phyloP scores from a whole-genome alignment of 2,888 invertebrate species.

The Halictus ligatus region DNA sequence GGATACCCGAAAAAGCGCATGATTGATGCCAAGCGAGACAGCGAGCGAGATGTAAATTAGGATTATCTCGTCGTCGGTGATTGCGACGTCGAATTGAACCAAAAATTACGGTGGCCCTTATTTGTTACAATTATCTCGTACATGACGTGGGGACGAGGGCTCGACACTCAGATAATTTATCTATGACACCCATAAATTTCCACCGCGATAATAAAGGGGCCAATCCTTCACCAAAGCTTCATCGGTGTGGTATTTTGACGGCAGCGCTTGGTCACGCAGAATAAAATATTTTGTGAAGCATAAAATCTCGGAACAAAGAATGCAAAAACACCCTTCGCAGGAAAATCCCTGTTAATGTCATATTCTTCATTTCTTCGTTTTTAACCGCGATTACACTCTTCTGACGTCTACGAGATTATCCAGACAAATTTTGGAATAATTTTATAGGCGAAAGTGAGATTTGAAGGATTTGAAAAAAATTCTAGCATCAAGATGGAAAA shows the following conservation, averaged over 20 bases:
- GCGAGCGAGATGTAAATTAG: slow-evolving; percentile 32
- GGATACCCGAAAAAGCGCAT: background rate
- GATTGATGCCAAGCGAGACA: slow-evolving; percentile 15
- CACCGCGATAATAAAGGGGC: slow-evolving; percentile 46
- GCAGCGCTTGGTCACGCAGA: slow-evolving; percentile 4
- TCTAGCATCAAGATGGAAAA: too few relatives aligned
- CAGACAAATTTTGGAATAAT: background rate
- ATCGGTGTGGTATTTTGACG: slow-evolving; percentile 27
- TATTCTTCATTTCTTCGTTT: background rate
- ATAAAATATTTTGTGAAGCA: background rate
- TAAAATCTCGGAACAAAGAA: background rate
- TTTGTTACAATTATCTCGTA: slow-evolving; percentile 57
- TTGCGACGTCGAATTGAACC: slow-evolving; percentile 32
- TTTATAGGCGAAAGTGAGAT: background rate
- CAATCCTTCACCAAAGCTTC: slow-evolving; percentile 36
- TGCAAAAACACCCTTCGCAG: background rate
- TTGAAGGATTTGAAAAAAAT: too few relatives aligned
- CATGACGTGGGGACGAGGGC: slow-evolving; percentile 12
- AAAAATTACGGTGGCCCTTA: slow-evolving; percentile 43
- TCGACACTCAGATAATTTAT: slow-evolving; percentile 54
- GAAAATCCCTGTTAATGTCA: background rate
- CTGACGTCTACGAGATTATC: background rate
- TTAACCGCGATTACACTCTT: background rate
- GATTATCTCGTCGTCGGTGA: slow-evolving; percentile 41
- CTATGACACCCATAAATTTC: slow-evolving; percentile 53